Conservation (phyloP, 2,797 vertebrate species). For the Heliangelus exortis region DNA sequence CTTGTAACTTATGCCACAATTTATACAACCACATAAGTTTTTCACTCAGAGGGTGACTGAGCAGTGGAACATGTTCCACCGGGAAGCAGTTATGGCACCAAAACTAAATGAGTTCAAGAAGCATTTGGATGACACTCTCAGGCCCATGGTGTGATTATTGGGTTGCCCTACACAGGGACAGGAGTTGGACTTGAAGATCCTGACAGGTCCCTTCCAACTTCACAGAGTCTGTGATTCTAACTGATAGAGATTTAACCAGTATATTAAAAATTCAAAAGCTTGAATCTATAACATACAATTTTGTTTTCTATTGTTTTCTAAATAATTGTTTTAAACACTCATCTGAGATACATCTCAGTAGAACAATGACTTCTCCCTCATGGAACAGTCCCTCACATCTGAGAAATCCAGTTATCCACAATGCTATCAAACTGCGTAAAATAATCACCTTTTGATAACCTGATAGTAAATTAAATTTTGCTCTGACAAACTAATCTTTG, state of each 20-base stretch:
- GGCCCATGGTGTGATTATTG: too few species aligned
- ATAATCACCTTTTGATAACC: not conserved
- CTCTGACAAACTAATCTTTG: not conserved
- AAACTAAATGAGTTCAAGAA: too few species aligned
- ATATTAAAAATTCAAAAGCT: not conserved
- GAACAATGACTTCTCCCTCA: not conserved
- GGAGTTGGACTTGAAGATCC: too few species aligned
- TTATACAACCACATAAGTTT: too few species aligned
- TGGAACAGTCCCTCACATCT: not conserved
- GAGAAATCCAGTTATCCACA: not conserved
- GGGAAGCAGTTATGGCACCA: too few species aligned
- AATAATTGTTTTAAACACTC: not conserved
- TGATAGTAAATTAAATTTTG: not conserved
- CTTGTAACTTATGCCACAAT: not conserved
- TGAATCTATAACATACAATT: not conserved
- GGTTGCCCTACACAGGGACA: too few species aligned
- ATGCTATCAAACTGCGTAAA: not conserved
- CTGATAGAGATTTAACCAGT: not conserved
- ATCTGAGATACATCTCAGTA: not conserved
- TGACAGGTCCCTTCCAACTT: too few species aligned
- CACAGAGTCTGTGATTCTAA: too few species aligned
- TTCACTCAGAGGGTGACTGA: too few species aligned
- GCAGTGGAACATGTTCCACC: too few species aligned
- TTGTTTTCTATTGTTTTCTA: not conserved
- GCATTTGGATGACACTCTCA: too few species aligned